Conservation (phyloP, 2,113 vertebrate genomes). For the Tupaia chinensis region DNA sequence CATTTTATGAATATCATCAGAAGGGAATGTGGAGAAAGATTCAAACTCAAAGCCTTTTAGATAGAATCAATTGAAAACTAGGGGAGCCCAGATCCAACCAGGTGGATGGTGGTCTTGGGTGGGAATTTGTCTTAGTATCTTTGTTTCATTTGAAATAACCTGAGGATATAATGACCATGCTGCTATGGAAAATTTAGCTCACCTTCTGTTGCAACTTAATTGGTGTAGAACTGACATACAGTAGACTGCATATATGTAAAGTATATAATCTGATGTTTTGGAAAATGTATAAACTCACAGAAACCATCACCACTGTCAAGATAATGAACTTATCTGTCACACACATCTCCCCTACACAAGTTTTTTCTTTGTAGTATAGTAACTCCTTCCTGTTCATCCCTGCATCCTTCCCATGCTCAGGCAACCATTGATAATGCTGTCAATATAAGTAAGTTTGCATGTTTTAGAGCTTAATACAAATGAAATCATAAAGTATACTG, state of each 20-base stretch:
- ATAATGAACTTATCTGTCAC: background rate
- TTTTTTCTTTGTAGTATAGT: background rate
- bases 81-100: background rate
- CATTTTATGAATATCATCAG: background rate
- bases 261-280: background rate
- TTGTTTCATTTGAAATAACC: background rate
- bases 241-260: background rate
- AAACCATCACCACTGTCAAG: background rate
- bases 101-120: background rate
- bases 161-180: background rate
- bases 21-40: background rate
- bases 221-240: background rate
- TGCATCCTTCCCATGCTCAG: background rate
- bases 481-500: background rate
- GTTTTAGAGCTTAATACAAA: constrained; percentile 21
- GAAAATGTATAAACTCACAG: background rate
- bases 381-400: background rate
- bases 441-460: background rate
- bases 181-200: background rate
- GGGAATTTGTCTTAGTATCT: background rate
- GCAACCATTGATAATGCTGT: background rate
- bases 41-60: background rate
- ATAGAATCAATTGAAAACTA: background rate
- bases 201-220: background rate
- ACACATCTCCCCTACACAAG: background rate